phyloP scores from a whole-genome alignment of 2,888 invertebrate genomes.

The Julus scandinavius region DNA sequence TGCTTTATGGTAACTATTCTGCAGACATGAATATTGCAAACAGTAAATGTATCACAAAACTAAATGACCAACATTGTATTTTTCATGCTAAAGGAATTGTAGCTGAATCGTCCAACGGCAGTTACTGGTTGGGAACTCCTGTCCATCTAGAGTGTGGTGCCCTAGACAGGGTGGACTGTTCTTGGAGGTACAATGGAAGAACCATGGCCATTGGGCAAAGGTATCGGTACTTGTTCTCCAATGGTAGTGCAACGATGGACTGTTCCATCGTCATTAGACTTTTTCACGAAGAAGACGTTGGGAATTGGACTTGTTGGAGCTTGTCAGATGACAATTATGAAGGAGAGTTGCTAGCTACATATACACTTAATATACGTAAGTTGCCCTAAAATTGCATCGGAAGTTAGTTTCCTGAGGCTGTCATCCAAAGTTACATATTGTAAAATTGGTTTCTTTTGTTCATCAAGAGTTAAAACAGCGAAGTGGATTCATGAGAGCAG shows the following conservation, averaged over 20 bases:
- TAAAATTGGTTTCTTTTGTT: too few relatives aligned
- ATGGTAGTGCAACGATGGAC: neutral
- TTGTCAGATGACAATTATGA: neutral
- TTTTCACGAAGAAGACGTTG: neutral
- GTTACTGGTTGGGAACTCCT: neutral
- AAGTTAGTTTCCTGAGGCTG: too few relatives aligned
- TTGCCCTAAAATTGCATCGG: neutral
- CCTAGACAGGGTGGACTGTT: neutral
- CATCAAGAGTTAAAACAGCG: neutral
- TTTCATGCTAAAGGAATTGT: neutral
- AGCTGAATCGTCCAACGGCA: neutral
- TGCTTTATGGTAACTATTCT: neutral
- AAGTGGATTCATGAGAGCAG: neutral
- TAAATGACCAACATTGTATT: neutral
- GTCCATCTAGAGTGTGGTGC: neutral
- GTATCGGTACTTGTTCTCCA: neutral
- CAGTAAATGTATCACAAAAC: neutral
- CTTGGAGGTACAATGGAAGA: neutral
- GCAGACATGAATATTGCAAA: neutral
- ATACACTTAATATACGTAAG: neutral
- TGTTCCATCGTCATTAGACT: neutral
- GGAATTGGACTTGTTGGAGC: constrained; percentile 54
- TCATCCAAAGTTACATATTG: too few relatives aligned
- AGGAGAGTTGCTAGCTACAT: constrained; percentile 19
- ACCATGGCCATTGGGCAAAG: neutral